Evolutionary conservation across 2,888 invertebrate species (phyloP), one percentile per base, ranked within the genome.

Genomic region (Lacanobia oleracea): DNA sequence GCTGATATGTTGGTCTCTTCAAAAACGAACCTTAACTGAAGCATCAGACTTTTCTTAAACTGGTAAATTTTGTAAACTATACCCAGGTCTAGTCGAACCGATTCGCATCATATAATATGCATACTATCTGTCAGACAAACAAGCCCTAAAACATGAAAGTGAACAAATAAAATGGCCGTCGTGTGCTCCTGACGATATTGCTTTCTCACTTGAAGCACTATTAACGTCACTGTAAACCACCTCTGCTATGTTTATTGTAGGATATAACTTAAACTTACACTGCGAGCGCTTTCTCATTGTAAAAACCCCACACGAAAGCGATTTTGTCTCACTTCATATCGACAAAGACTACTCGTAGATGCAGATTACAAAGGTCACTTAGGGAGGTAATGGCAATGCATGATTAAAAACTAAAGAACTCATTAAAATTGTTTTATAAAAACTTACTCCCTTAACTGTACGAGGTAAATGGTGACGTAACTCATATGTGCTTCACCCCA

Each of bases 141-240:
- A 67, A 79, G 18, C 63, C 51, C 45, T 72, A 48, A 16, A 72
- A 62, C 60, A 37, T 57, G 79, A 80, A 75, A 79, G 68, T 45
- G 40, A 63, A 66, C 83, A 79, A 79, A 80, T 83, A 67, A 63
- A 74, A 72, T 75, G 65, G 80, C 75, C 56, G 23, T 78, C 60
- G 63, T 82, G 72, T 45, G 63, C 80, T 83, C 59, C 81, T 68
- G 81, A 81, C 84, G 53, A 72, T 81, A 83, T 81, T 81, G 81
- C 81, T 67, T 80, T 74, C 81, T 37, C 81, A 81, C 66, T 75
- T 83, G 71, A 65, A 83, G 68, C 63, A 68, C 81, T 83, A 83
- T 83, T 81, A 83, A 83, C 71, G 81, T 81, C 81, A 72, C 50
- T 76, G 81, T 69, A 83, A 83, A 81, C 81, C 68, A 71, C 77